Conservation (phyloP, 2,113 vertebrate genomes). For the Alligator sinensis region DNA sequence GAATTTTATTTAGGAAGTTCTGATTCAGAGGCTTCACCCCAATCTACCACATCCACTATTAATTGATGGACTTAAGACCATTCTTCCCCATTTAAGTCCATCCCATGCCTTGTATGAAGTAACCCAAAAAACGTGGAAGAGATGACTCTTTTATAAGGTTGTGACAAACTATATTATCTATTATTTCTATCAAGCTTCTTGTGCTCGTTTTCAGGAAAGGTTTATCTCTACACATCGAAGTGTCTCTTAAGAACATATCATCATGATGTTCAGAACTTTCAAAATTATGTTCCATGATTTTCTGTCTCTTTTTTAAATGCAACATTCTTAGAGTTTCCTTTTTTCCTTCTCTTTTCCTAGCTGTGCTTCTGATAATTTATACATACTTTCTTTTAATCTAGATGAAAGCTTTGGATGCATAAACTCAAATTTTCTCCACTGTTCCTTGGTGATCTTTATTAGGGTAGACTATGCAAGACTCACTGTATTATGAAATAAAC, state of each 20-base stretch:
- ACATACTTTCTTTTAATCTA: slow-evolving; percentile 31
- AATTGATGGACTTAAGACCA: neutral
- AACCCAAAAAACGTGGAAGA: neutral
- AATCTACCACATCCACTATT: too few species aligned
- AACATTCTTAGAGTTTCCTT: slow-evolving; percentile 12
- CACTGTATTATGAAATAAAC: slow-evolving; percentile 29
- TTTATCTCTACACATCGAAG: neutral
- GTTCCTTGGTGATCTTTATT: slow-evolving; percentile 31
- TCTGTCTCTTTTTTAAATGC: neutral
- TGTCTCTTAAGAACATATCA: slow-evolving; percentile 2
- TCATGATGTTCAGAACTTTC: neutral
- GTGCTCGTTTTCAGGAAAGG: neutral
- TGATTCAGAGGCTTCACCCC: too few species aligned
- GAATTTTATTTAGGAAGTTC: too few species aligned
- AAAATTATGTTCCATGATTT: slow-evolving; percentile 22
- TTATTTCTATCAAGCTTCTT: neutral
- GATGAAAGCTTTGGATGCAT: neutral
- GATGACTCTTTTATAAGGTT: neutral
- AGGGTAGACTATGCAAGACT: neutral
- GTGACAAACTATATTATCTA: neutral
- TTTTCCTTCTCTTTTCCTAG: slow-evolving; percentile 27
- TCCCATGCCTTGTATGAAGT: neutral
- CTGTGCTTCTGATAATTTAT: neutral
- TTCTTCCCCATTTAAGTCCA: neutral
- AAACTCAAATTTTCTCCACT: neutral